Base-by-base conservation (phyloP, 2,113 vertebrate species). In the Propithecus coquereli region DNA sequence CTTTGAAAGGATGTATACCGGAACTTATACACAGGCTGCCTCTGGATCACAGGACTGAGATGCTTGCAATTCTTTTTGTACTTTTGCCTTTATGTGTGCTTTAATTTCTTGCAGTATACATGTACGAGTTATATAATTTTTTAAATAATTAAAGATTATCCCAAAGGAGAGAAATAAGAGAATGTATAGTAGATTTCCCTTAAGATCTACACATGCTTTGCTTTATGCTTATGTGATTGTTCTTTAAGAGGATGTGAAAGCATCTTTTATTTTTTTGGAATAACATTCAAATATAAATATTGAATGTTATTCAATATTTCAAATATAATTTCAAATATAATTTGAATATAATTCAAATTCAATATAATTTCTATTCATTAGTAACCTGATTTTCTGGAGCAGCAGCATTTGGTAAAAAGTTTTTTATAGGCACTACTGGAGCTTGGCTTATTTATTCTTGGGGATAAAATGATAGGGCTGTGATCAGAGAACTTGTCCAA, bases 351-450 rank as follows among this genome's bases (percentile, higher is more conserved):
- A 3, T 52, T 52, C 50, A 52, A 52, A n/a, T n/a, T n/a, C n/a
- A n/a, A 52, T 52, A 52, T 52, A 82, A 88, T 68, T 97, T 96
- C 50, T 14, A 61, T 52, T 85, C 77, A 63, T 85, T 82, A 71
- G 27, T 80, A 40, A 92, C 52, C 11, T 9, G 61, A 79, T 82
- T 66, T 71, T 63, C 59, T 90, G 32, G 59, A 94, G 14, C 12
- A 83, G 65, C 45, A 77, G 50, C 32, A 45, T 95, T 70, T 61
- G 59, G 59, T 90, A 80, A 83, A 45, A 12, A 50, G 32, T 25
- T 30, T 90, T 73, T 92, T 70, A 59, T 10, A 70, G 34, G 86
- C 77, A 37, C 34, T 34, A 25, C n/a, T 74, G 30, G 77, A 5
- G 12, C 54, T 91, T 91, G n/a, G n/a, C 32, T 95, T 86, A 66